Evolutionary conservation across 1,140 invertebrate species (phyloP).

Genomic region (Heliconius himera): DNA sequence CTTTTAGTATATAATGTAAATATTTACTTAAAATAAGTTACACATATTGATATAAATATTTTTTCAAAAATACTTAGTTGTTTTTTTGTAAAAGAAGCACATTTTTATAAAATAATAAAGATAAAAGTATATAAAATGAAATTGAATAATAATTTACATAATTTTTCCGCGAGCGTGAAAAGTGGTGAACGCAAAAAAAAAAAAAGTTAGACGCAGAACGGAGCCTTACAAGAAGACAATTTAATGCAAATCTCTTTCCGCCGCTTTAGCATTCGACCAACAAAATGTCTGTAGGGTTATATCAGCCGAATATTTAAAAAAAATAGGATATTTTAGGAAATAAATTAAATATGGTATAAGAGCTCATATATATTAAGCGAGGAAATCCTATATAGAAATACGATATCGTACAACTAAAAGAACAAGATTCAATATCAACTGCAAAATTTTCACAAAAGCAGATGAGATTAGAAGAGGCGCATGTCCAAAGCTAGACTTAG

Average conservation of each 20-base stretch:
- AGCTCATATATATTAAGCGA: too few relatives aligned
- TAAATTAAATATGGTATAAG: too few relatives aligned
- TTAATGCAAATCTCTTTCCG: slow-evolving; percentile 76
- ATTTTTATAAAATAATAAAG: slow-evolving; percentile 34
- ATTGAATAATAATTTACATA: slow-evolving; percentile 47
- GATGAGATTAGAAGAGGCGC: too few relatives aligned
- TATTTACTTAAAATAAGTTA: too few relatives aligned
- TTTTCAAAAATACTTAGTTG: too few relatives aligned
- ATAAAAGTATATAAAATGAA: slow-evolving; percentile 25
- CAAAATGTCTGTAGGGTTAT: slow-evolving; percentile 52
- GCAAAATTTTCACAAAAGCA: too few relatives aligned
- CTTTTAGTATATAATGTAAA: too few relatives aligned
- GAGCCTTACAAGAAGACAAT: slow-evolving; percentile 69
- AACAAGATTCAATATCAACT: too few relatives aligned
- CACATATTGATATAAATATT: too few relatives aligned
- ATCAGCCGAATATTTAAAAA: neutral
- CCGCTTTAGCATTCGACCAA: slow-evolving; percentile 68
- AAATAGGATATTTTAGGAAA: neutral
- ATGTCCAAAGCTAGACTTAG: too few relatives aligned
- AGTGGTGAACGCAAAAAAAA: slow-evolving; percentile 35
- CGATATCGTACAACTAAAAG: too few relatives aligned
- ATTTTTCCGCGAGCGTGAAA: slow-evolving; percentile 34
- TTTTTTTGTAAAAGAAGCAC: neutral
- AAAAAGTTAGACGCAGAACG: slow-evolving; percentile 36
- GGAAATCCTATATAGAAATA: too few relatives aligned